These are phyloP conservation scores for Netelia virgata DNA, from an alignment of 2,888 invertebrate genomes.

Conservation along the genomic window DNA sequence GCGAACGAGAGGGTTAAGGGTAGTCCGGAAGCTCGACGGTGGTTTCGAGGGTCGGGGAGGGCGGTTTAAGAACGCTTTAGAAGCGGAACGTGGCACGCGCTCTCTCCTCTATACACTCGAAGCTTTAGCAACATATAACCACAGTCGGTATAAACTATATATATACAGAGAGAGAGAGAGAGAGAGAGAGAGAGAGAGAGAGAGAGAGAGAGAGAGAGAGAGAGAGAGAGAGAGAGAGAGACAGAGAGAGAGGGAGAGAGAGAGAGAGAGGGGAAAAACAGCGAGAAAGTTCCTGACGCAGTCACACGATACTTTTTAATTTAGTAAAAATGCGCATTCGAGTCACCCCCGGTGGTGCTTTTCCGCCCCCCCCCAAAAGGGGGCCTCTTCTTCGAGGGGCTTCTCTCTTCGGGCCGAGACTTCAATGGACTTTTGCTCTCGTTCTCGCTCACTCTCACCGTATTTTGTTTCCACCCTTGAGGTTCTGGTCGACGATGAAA, in stretches of 20 bases:
- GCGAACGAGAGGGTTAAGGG: conserved; percentile 73
- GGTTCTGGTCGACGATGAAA: conserved; percentile 67
- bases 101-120: conserved; percentile 55
- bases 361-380: conserved; percentile 45
- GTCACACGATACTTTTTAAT: conserved; percentile 85
- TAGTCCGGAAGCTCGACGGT: conserved; percentile 71
- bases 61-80: conserved; percentile 81
- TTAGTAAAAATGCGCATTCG: conserved; percentile 84
- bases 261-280: too few species aligned
- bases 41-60: conserved; percentile 69
- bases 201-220: too few species aligned
- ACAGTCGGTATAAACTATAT: conserved; percentile 2
- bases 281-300: conserved; percentile 77
- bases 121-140: conserved; percentile 55
- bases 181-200: too few species aligned
- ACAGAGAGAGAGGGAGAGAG: too few species aligned
- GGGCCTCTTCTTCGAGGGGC: conserved; percentile 67
- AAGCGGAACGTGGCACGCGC: conserved; percentile 73
- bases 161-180: too few species aligned
- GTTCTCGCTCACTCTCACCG: conserved; percentile 43
- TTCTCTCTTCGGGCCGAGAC: conserved; percentile 74
- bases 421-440: conserved; percentile 75
- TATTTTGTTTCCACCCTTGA: conserved; percentile 14
- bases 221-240: too few species aligned
- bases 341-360: conserved; percentile 77